Base-by-base conservation (phyloP, 1,140 invertebrate genomes). In the Teleopsis dalmanni region DNA sequence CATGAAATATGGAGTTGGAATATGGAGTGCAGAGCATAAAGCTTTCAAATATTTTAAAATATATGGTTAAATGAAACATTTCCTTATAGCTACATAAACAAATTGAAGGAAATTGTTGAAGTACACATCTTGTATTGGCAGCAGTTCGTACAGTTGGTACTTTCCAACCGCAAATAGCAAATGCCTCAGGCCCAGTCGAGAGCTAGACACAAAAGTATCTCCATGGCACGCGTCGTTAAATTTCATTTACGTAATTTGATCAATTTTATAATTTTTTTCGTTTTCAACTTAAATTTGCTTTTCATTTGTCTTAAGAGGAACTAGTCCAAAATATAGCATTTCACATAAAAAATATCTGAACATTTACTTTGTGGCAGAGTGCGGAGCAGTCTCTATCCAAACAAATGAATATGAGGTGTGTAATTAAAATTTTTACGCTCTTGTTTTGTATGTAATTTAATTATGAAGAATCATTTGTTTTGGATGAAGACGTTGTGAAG, bases 351-450 rank as follows among this genome's bases (percentile, higher is more conserved):
- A n/a, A n/a, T n/a, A n/a, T n/a, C n/a, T n/a, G n/a, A n/a, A n/a
- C n/a, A n/a, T n/a, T n/a, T n/a, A n/a, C n/a, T n/a, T n/a, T n/a
- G n/a, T n/a, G n/a, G n/a, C n/a, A n/a, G n/a, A n/a, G n/a, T n/a
- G n/a, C n/a, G n/a, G n/a, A 14, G 25, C 25, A 40, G 25, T 22
- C 16, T 21, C 9, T 13, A 40, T n/a, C 10, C 18, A 40, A 45
- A 45, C 56, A 59, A 53, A 59, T 65, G 62, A 65, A 63, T 57
- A 65, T 65, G 62, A 65, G 62, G 62, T 65, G 62, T 65, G 58
- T 65, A 65, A 65, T 65, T 65, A 65, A 59, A 56, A 65, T 60
- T 60, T 62, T 62, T 60, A 65, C 62, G 62, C 57, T 57, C 53
- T 58, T 65, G 56, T 62, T 59, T 52, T 54, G 42, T 49, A 57